Base-by-base conservation (phyloP, 1,140 invertebrate genomes). In the Saccostrea echinata region DNA sequence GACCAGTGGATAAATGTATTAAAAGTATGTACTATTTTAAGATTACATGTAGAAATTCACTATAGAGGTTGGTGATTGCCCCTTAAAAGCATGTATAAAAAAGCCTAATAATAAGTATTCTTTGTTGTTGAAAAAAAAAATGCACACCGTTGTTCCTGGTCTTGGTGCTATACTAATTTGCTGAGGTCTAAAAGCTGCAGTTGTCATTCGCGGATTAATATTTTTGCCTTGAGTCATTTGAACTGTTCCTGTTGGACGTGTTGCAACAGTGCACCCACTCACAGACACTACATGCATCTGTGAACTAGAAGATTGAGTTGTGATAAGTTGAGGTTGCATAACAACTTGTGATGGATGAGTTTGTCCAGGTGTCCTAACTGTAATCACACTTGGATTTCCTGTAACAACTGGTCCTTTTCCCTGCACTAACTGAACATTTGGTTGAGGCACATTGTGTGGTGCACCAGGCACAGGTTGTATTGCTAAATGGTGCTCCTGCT, bases 241-340 rank as follows among this genome's bases (percentile, higher is more conserved):
- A 16, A 88, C 87, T 51, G 80, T 84, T 53, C 87, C 88, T 71
- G 89, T 55, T 35, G 87, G 90, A 30, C 96, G 94, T 12, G 68
- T 76, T 30, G 97, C 96, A 71, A 96, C 84, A 85, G 88, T 85
- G 82, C 90, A 86, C 82, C 85, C 81, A 91, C 91, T 96, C 53
- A 96, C 95, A 95, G 98, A 98, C 84, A 98, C 96, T 93, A 98
- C 97, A 94, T 98, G 97, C 90, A 98, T 91, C 68, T 93, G 88
- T 83, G 91, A 61, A 91, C 86, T 86, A 90, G 84, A 88, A 88
- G 91, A 89, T 84, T 93, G 83, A 84, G 93, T 91, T 88, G 93
- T 91, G 12, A 91, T 90, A 12, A 94, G 91, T 71, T 92, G 92
- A 57, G 93, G 93, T 55, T 92, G 90, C 57, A 94, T 92, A 51